phyloP scores from a whole-genome alignment of 2,888 invertebrate species.

The Mythimna pallens region DNA sequence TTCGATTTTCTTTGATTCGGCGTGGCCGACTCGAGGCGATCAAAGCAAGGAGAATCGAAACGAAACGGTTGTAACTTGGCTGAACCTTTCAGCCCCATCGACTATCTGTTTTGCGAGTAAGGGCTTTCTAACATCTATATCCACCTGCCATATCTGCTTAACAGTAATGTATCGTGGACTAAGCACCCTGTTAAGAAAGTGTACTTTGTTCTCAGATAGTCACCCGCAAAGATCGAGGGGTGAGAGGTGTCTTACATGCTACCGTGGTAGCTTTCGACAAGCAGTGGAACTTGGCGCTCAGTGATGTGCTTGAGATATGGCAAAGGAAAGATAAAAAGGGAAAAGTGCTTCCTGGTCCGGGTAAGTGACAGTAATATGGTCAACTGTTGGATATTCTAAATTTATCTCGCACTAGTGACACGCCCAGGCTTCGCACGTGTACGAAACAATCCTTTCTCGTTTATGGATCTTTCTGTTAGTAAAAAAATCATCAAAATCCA shows the following conservation, averaged over 20 bases:
- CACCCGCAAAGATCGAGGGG: slow-evolving; percentile 93
- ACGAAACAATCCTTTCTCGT: no score
- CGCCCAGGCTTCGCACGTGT: no score
- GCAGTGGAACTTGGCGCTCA: slow-evolving; percentile 97
- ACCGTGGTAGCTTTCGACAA: slow-evolving; percentile 97
- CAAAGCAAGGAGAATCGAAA: no score
- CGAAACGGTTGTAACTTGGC: no score
- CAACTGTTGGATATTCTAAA: not conserved
- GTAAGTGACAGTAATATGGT: slow-evolving; percentile 81
- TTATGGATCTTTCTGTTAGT: not conserved
- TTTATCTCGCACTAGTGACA: not conserved
- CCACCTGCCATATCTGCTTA: not conserved
- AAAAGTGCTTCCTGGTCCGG: slow-evolving; percentile 91
- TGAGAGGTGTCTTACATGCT: slow-evolving; percentile 95
- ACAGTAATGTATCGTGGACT: slow-evolving; percentile 4
- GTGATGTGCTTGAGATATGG: slow-evolving; percentile 96
- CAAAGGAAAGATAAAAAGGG: slow-evolving; percentile 90
- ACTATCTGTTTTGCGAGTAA: no score
- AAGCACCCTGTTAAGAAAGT: not conserved
- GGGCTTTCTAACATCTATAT: no score
- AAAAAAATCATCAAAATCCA: not conserved
- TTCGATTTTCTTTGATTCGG: no score
- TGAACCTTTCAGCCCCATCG: no score
- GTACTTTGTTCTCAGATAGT: slow-evolving; percentile 90
- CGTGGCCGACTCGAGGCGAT: no score